Percentiles rank a stretch among this genome's conserved stretches.
phyloP scores from a whole-genome alignment of 1,140 invertebrate species.

The Drosophila kurseongensis region DNA sequence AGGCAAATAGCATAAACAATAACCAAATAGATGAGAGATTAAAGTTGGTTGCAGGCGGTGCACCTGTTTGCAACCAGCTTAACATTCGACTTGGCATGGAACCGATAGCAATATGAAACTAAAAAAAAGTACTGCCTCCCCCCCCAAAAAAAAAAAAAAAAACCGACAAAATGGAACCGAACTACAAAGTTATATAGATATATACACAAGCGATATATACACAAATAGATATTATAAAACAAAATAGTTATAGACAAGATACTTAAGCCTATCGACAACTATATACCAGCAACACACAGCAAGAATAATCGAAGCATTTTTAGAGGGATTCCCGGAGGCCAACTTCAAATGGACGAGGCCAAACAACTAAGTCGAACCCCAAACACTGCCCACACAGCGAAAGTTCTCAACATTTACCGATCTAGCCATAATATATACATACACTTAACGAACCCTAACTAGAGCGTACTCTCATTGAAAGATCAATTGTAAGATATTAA shows the following conservation, averaged over 20 bases:
- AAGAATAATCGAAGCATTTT: constrained; percentile 32
- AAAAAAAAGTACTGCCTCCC: constrained; percentile 63
- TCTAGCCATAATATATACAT: constrained; percentile 30
- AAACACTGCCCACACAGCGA: constrained; percentile 56
- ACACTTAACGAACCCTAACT: constrained; percentile 20
- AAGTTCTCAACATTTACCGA: constrained; percentile 43
- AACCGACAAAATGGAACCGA: constrained; percentile 54
- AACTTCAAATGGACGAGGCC: constrained; percentile 20
- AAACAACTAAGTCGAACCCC: constrained; percentile 42
- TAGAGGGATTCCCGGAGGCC: constrained; percentile 41
- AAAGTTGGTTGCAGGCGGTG: no score
- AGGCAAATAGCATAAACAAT: constrained; percentile 41
- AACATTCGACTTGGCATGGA: constrained; percentile 45
- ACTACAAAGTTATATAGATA: constrained; percentile 50
- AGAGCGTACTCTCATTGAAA: constrained; percentile 37
- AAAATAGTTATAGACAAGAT: constrained; percentile 35
- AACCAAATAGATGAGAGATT: constrained; percentile 17
- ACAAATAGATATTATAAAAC: constrained; percentile 39
- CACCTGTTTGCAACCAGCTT: no score
- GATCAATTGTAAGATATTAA: constrained; percentile 55
- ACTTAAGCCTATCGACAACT: constrained; percentile 32
- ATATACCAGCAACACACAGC: constrained; percentile 20
- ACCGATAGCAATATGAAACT: constrained; percentile 70
- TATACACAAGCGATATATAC: constrained; percentile 37
- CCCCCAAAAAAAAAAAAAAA: background rate